phyloP scores from a whole-genome alignment of 2,113 vertebrate genomes.

The Ameiurus melas region DNA sequence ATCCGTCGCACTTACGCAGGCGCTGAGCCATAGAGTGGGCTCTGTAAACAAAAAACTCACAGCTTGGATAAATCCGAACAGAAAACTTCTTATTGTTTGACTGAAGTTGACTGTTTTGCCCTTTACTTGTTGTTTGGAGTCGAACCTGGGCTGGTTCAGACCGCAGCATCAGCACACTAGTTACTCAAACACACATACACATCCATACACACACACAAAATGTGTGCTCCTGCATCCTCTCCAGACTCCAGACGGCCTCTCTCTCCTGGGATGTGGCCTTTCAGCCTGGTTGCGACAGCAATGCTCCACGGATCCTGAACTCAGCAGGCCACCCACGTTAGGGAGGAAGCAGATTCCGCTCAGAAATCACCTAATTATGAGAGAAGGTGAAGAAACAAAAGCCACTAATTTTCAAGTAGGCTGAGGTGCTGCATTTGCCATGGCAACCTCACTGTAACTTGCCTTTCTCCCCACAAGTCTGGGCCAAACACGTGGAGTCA shows the following conservation, averaged over 20 bases:
- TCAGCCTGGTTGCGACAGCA: conserved; percentile 50
- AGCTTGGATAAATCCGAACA: background rate
- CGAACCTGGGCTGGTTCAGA: background rate
- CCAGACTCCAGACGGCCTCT: conserved; percentile 58
- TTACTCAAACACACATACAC: background rate
- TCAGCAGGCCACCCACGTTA: conserved; percentile 47
- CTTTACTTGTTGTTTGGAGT: conserved; percentile 39
- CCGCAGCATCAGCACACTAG: conserved; percentile 19
- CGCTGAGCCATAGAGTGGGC: background rate
- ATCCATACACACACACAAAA: background rate
- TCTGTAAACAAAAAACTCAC: conserved; percentile 27
- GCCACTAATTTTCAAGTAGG: conserved; percentile 49
- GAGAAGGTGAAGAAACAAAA: conserved; percentile 47
- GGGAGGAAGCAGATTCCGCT: conserved; percentile 60
- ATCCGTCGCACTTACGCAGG: conserved; percentile 36
- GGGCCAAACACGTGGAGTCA: conserved; percentile 34
- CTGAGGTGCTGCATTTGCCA: conserved; percentile 48
- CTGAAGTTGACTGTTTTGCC: conserved; percentile 55
- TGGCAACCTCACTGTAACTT: conserved; percentile 46
- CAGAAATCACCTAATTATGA: conserved; percentile 65
- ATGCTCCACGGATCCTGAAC: conserved; percentile 32
- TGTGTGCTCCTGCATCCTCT: conserved; percentile 42
- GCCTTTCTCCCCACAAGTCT: conserved; percentile 17
- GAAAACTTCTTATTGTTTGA: conserved; percentile 42
- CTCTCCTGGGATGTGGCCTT: conserved; percentile 51